A percentile compares a stretch with the other conserved stretches of the same genome.
Evolutionary conservation across 2,113 vertebrate species (phyloP).

Genomic region (Cheilinus undulatus): DNA sequence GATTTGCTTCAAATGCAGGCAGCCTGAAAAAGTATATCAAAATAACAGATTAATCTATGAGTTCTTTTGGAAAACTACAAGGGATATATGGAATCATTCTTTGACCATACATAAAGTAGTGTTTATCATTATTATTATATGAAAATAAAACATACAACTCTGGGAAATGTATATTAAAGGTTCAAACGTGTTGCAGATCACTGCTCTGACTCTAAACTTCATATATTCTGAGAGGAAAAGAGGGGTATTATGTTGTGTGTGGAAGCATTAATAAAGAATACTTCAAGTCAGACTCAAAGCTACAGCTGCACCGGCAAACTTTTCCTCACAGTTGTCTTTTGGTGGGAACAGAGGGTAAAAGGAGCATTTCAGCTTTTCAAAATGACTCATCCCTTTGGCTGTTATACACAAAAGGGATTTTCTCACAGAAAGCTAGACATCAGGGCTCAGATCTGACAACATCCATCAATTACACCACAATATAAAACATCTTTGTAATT

Average conservation of each 20-base stretch:
- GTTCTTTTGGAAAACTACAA: slow-evolving; percentile 44
- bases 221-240: neutral
- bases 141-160: slow-evolving; percentile 73
- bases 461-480: slow-evolving; percentile 64
- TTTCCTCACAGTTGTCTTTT: slow-evolving; percentile 7
- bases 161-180: slow-evolving; percentile 30
- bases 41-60: slow-evolving; percentile 32
- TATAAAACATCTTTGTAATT: slow-evolving; percentile 57
- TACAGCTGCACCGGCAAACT: slow-evolving; percentile 13
- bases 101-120: slow-evolving; percentile 36
- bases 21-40: slow-evolving; percentile 42
- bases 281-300: neutral
- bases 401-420: neutral
- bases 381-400: neutral
- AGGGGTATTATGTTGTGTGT: neutral
- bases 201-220: neutral
- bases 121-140: slow-evolving; percentile 47
- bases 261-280: neutral
- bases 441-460: slow-evolving; percentile 50
- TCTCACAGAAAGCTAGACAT: neutral
- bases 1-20: slow-evolving; percentile 26
- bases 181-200: neutral
- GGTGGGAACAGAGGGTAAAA: neutral
- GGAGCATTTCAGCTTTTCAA: slow-evolving; percentile 5
- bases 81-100: slow-evolving; percentile 24